Percentiles rank a stretch among this genome's conserved stretches.
Evolutionary conservation across 2,113 vertebrate species (phyloP).

Genomic region (Malurus alboscapulatus): DNA sequence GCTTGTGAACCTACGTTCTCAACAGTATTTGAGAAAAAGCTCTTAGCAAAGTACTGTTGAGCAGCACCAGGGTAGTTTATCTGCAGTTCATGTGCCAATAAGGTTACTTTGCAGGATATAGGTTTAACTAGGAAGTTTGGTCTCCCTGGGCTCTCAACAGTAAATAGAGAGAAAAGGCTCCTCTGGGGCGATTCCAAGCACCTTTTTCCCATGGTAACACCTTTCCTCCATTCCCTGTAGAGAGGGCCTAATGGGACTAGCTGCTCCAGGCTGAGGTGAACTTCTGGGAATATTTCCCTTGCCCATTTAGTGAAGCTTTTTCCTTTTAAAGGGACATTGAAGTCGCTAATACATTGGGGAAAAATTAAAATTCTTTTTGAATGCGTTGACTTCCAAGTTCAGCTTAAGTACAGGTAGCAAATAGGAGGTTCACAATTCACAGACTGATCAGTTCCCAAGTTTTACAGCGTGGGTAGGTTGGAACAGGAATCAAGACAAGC

Average conservation of each 20-base stretch:
- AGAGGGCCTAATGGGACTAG: neutral
- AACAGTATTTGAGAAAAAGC: neutral
- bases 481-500: neutral
- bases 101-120: neutral
- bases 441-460: neutral
- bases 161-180: slow-evolving; percentile 21
- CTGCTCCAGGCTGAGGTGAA: neutral
- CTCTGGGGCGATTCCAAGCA: neutral
- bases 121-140: neutral
- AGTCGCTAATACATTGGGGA: neutral
- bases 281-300: slow-evolving; percentile 27
- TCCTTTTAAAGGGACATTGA: slow-evolving; percentile 15
- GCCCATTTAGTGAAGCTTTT: neutral
- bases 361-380: slow-evolving; percentile 17
- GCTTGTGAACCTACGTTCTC: rapidly evolving
- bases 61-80: neutral
- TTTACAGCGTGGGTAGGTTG: neutral
- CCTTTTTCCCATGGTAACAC: neutral
- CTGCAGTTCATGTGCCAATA: neutral
- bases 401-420: neutral
- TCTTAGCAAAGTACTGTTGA: rapidly evolving
- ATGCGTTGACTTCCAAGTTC: neutral
- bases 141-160: neutral
- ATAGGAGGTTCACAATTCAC: neutral
- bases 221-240: neutral